phyloP scores from a whole-genome alignment of 2,797 vertebrate genomes.

The Phalanger gymnotis region DNA sequence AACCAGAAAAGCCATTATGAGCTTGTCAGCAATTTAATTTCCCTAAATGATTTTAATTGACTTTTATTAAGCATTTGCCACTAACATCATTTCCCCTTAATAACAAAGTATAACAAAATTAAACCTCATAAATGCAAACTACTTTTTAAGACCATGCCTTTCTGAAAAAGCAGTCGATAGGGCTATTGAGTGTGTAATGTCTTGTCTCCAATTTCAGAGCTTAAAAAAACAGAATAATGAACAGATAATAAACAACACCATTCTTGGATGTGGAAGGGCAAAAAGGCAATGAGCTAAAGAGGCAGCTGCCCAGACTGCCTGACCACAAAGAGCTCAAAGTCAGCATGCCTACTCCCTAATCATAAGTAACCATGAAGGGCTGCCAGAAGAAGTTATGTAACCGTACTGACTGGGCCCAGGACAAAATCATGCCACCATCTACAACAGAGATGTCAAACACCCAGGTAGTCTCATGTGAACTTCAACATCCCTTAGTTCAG shows the following conservation, averaged over 20 bases:
- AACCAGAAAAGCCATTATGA: slow-evolving; percentile 71
- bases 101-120: slow-evolving; percentile 67
- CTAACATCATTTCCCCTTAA: slow-evolving; percentile 70
- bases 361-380: background rate
- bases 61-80: slow-evolving; percentile 65
- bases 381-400: background rate
- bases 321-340: background rate
- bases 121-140: slow-evolving; percentile 34
- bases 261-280: background rate
- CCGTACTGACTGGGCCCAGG: background rate
- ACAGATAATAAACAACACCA: background rate
- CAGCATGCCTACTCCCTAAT: background rate
- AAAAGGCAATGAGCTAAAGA: background rate
- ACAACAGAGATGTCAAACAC: background rate
- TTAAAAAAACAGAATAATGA: background rate
- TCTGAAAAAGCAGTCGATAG: slow-evolving; percentile 47
- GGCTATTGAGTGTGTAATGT: background rate
- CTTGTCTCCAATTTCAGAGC: background rate
- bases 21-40: slow-evolving; percentile 71
- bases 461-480: background rate
- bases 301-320: background rate
- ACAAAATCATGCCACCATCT: background rate
- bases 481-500: background rate
- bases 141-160: slow-evolving; percentile 4
- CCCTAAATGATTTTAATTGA: slow-evolving; percentile 77